Conservation (phyloP, 2,797 vertebrate species). For the Poecilia wingei region DNA sequence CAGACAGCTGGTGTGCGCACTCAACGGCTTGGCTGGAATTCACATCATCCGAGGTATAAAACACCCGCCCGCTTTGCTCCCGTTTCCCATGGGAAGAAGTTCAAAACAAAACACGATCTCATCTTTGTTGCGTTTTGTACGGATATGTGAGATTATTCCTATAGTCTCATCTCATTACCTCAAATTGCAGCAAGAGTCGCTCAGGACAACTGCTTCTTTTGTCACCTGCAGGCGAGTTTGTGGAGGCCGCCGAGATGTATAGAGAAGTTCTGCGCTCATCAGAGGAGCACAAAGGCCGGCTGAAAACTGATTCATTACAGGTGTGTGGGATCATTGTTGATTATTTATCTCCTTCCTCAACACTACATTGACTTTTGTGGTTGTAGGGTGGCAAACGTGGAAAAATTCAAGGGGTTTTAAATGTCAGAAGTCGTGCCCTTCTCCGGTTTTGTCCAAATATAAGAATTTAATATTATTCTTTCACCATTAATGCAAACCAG, state of each 20-base stretch:
- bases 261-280: constrained; percentile 97
- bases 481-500: constrained; percentile 68
- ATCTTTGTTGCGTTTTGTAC: constrained; percentile 29
- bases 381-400: not conserved
- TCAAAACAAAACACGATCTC: constrained; percentile 51
- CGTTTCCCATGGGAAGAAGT: constrained; percentile 73
- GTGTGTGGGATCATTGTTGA: constrained; percentile 69
- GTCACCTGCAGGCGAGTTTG: constrained; percentile 85
- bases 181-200: not conserved
- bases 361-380: not conserved
- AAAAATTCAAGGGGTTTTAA: not conserved
- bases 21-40: constrained; percentile 96
- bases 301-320: constrained; percentile 98
- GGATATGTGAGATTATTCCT: constrained; percentile 4
- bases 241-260: constrained; percentile 89
- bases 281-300: constrained; percentile 95
- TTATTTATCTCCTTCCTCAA: not conserved
- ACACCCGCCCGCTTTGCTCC: constrained; percentile 7
- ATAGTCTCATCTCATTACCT: constrained; percentile 31
- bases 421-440: not conserved
- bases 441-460: not conserved
- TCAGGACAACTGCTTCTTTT: constrained; percentile 19
- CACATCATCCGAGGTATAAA: constrained; percentile 96
- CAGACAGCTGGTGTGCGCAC: constrained; percentile 94
- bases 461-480: not conserved